A percentile compares a stretch with the other conserved stretches of the same genome.
phyloP scores from a whole-genome alignment of 2,797 vertebrate genomes.

The Pogonophryne albipinna region DNA sequence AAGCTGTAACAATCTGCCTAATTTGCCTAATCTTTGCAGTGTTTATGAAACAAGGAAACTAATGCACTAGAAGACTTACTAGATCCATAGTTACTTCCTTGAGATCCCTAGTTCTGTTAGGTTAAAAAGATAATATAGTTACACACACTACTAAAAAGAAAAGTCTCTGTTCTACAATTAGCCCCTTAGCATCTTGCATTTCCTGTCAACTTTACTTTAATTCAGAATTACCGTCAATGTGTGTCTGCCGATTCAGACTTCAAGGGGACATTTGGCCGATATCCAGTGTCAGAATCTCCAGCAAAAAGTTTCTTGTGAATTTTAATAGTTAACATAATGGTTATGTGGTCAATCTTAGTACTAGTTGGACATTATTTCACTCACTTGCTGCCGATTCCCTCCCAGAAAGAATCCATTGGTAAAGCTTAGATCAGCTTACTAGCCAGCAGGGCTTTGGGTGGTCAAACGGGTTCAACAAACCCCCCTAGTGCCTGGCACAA shows the following conservation, averaged over 20 bases:
- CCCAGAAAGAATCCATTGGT: conserved; percentile 19
- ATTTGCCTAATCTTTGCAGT: neutral
- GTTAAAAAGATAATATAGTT: conserved; percentile 22
- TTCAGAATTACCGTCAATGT: conserved; percentile 3
- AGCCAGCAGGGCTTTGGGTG: conserved; percentile 47
- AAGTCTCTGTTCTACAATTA: neutral
- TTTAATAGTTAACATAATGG: neutral
- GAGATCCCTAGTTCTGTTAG: neutral
- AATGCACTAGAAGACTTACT: neutral
- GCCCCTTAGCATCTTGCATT: neutral
- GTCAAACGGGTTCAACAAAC: conserved; percentile 45
- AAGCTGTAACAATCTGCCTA: neutral
- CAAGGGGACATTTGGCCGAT: neutral
- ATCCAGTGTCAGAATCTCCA: fast-evolving
- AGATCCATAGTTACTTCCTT: no score
- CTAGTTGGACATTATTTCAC: conserved; percentile 11
- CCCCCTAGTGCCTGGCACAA: conserved; percentile 51
- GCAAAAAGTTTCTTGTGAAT: neutral
- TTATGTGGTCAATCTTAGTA: neutral
- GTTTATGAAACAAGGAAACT: neutral
- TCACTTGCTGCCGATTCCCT: conserved; percentile 21
- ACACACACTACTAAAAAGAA: conserved; percentile 13
- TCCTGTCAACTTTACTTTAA: neutral
- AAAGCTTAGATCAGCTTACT: conserved; percentile 48
- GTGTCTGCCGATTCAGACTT: neutral